Evolutionary conservation across 2,888 invertebrate species (phyloP), one percentile per base, ranked within the genome.

Genomic region (Thysanoteuthis rhombus): DNA sequence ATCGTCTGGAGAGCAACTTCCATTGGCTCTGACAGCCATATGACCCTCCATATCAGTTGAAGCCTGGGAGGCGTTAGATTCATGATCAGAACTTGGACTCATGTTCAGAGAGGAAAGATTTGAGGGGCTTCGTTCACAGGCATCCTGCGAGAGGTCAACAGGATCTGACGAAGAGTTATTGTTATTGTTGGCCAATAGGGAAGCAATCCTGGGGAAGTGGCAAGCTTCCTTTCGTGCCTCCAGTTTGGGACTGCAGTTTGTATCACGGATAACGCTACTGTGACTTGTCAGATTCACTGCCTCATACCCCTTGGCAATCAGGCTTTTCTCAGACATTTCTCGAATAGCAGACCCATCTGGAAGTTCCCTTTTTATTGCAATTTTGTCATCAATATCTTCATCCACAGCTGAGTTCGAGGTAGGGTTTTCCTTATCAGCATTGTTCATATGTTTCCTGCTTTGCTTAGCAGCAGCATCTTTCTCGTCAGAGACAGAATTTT

Each of bases 191-290:
- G 95, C 94, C 92, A 95, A 92, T 32, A 95, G 94, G 22, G 95
- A 95, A 40, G 95, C 95, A 90, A 95, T 95, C 94, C 95, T 95
- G 19, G 95, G 95, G 93, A 95, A 95, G 92, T 95, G 94, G 91
- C 93, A 94, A 47, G 95, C 93, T 92, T 89, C 93, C 75, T 92
- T 93, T 47, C 92, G 90, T 89, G 36, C 58, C 93, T 92, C 91
- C 93, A 38, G 89, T 93, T 47, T 94, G 75, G 45, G 93, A 92
- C 36, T 94, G 93, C 89, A 93, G 93, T 93, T 93, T 58, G 58
- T 93, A 93, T 93, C 93, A 93, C 93, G 36, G 39, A 93, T 93
- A 52, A 93, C 52, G 39, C 93, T 38, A 45, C 92, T 92, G 58
- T 93, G 93, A 93, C 93, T 58, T 32, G 93, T 47, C 39, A 93